Base-by-base conservation (phyloP, 2,888 invertebrate genomes). In the Meganola albula region DNA sequence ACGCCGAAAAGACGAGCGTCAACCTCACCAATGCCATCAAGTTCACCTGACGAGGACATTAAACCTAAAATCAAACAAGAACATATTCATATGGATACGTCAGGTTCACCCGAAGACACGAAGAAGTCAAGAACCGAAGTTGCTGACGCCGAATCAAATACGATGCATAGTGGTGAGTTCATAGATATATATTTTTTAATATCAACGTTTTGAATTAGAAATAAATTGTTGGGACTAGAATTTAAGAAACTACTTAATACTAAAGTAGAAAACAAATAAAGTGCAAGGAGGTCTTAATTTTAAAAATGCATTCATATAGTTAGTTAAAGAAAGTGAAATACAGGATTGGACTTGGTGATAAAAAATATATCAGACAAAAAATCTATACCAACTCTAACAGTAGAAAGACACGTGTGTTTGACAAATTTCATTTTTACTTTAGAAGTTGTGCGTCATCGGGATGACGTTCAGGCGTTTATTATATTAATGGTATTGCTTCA, bases 141-240 rank as follows among this genome's bases (percentile, higher is more conserved):
- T 18, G 94, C 91, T 41, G 96, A 96, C 70, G 95, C 95, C 27
- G 95, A 95, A 74, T 94, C 95, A 16, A 96, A 96, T 71, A 96
- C 96, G 37, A 92, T 94, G 82, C 94, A 94, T 78, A 94, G 95
- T 84, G 96, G 96, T 96, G 76, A 92, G 92, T 87, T n/a, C n/a
- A n/a, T n/a, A n/a, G n/a, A n/a, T n/a, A n/a, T n/a, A n/a, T n/a
- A n/a, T n/a, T n/a, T n/a, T n/a, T n/a, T n/a, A n/a, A n/a, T n/a
- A n/a, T n/a, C n/a, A n/a, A n/a, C n/a, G n/a, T n/a, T n/a, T n/a
- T n/a, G n/a, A n/a, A n/a, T n/a, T n/a, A n/a, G n/a, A n/a, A n/a
- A n/a, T n/a, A n/a, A n/a, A n/a, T n/a, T n/a, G n/a, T n/a, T n/a
- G n/a, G n/a, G n/a, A n/a, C n/a, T n/a, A n/a, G n/a, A n/a, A n/a